These are phyloP conservation scores for Drosophila orena DNA, from an alignment of 1,140 invertebrate genomes.

Conservation along the genomic window DNA sequence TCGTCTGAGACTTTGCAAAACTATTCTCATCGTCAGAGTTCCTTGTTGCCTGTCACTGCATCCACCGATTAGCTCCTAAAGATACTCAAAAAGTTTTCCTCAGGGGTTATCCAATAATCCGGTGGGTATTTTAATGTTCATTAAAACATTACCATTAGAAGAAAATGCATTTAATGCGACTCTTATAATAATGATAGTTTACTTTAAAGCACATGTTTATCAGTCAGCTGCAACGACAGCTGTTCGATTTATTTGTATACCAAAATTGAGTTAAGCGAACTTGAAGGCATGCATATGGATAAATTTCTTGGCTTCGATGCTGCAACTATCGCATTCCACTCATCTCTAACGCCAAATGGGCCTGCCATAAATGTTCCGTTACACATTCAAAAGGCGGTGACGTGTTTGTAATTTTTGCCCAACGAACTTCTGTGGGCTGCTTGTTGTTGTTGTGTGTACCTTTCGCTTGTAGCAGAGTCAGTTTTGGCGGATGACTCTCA, in stretches of 20 bases:
- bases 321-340: conserved; percentile 14
- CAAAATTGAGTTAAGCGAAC: too few relatives aligned
- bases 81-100: not conserved
- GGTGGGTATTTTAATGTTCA: too few relatives aligned
- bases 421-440: conserved; percentile 40
- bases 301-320: not conserved
- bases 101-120: not conserved
- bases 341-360: conserved; percentile 57
- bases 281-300: not conserved
- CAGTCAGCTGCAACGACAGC: too few relatives aligned
- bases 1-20: conserved; percentile 1
- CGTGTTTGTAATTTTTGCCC: conserved; percentile 64
- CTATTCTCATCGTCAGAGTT: conserved; percentile 11
- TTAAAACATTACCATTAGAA: too few relatives aligned
- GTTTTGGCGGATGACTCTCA: conserved; percentile 26
- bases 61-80: not conserved
- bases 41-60: conserved; percentile 7
- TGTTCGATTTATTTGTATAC: too few relatives aligned
- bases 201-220: too few relatives aligned
- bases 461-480: conserved; percentile 43
- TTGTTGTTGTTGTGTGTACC: conserved; percentile 19
- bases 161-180: too few relatives aligned
- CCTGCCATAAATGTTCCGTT: conserved; percentile 74
- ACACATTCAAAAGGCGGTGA: conserved; percentile 69
- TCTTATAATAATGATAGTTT: too few relatives aligned